phyloP scores from a whole-genome alignment of 2,888 invertebrate species.

The Dinocampus coccinellae region DNA sequence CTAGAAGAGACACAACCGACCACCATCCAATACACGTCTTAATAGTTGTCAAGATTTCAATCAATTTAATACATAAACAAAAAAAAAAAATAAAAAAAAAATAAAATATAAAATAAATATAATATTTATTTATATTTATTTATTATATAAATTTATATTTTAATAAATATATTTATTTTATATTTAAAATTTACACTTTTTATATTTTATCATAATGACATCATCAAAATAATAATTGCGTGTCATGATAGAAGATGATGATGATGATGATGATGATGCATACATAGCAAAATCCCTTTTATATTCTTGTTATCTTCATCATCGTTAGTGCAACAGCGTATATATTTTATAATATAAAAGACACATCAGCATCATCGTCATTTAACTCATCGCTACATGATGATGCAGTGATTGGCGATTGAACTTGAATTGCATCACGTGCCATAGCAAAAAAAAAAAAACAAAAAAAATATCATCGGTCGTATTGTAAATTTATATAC shows the following conservation, averaged over 20 bases:
- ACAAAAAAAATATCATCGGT: slow-evolving; percentile 15
- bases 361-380: slow-evolving; percentile 2
- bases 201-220: slow-evolving; percentile 8
- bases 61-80: not conserved
- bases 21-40: slow-evolving; percentile 16
- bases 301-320: slow-evolving; percentile 48
- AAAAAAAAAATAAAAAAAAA: not conserved
- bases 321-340: slow-evolving; percentile 35
- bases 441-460: slow-evolving; percentile 6
- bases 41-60: slow-evolving; percentile 25
- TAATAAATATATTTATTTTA: not conserved
- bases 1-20: slow-evolving; percentile 20
- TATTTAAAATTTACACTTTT: not conserved
- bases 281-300: slow-evolving; percentile 35
- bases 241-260: slow-evolving; percentile 42
- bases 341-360: not conserved
- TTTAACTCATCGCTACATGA: not conserved
- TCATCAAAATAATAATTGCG: slow-evolving; percentile 47
- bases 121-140: not conserved
- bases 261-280: no score
- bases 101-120: not conserved
- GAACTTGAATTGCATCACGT: slow-evolving; percentile 42
- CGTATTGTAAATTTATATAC: slow-evolving; percentile 21
- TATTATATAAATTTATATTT: not conserved
- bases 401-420: slow-evolving; percentile 32